Base-by-base conservation (phyloP, 2,113 vertebrate species). In the Gopherus evgoodei region DNA sequence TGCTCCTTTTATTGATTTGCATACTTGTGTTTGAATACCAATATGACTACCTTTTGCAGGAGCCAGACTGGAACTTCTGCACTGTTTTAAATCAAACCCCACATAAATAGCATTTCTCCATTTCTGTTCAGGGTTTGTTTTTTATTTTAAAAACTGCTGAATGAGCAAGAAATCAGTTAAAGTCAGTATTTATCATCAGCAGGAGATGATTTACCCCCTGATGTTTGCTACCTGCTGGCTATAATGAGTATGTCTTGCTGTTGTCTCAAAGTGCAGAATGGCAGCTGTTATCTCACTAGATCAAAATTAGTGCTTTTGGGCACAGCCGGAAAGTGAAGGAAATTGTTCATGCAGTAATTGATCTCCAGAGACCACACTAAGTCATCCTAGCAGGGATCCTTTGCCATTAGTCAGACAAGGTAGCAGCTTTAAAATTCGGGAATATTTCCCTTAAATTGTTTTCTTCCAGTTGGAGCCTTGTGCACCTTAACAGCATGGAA, bases 181-280 rank as follows among this genome's bases (percentile, higher is more conserved):
- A 13, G 76, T 57, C 38, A 29, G 3, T 89, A 83, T 92, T 95
- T 95, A 84, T 56, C n/a, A n/a, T n/a, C 52, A 19, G 47, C 14
- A 62, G 82, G 25, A 84, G 52, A 31, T 84, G 79, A 24, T 88
- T 72, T 91, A n/a, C 65, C 84, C 35, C 53, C 86, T 83, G 47
- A 83, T 50, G 59, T 94, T 94, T 91, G 49, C 75, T 94, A 24
- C 88, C 95, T 83, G 83, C 89, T 93, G 82, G 65, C 83, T 59
- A 42, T 91, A 91, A 93, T 87, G 79, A 91, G 81, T 86, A 7
- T 10, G 17, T 80, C 95, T 90, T 90, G 29, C 76, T 92, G 85
- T 65, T 4, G 1, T 86, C 89, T 93, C 44, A 9, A 52, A 4
- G 2, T 53, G 62, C 50, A 76, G 56, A 31, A 81, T 31, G 42